Evolutionary conservation across 2,797 vertebrate species (phyloP), one percentile per base, ranked within the genome.

Genomic region (Pristis pectinata): DNA sequence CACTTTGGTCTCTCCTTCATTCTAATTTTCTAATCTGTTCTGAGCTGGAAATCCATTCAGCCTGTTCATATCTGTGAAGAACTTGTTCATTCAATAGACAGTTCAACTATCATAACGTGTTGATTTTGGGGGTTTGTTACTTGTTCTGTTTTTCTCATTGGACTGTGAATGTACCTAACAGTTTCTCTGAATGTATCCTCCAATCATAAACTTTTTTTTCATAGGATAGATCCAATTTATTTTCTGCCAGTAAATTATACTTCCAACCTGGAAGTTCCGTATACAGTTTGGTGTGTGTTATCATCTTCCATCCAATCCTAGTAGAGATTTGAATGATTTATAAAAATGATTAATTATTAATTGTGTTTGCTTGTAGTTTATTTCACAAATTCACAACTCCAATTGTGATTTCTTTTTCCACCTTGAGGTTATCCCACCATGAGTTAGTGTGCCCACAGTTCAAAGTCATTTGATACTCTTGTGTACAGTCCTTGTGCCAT

Each of bases 371-470:
- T 41, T 61, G 59, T 91, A 91, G 87, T 91, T 64, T 91, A 64
- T 91, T 91, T 91, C n/a, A 67, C 87, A 64, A 24, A 91, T 91
- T 91, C 87, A 67, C 87, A 91, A 67, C 34, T 91, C 87, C 61
- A 67, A 67, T 91, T 91, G 91, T 91, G n/a, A 91, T 91, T 91
- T 64, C 70, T 72, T 72, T 64, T 91, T 67, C 49, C 11, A n/a
- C n/a, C 64, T 91, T 91, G 59, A 91, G 17, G 59, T 91, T 41
- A 67, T 17, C 87, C n/a, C 59, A 91, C 34, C 61, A 37, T 64
- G 53, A 37, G 61, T 61, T 41, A 0, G 59, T 37, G 22, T 64
- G 87, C 17, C 37, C n/a, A 91, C 87, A 41, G 59, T 67, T 91
- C 87, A 91, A 67, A 91, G 59, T 64, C n/a, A 74, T 56, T 76